A percentile compares a stretch with the other conserved stretches of the same genome.
Conservation (phyloP, 2,113 vertebrate species). For the Peucedramus taeniatus region DNA sequence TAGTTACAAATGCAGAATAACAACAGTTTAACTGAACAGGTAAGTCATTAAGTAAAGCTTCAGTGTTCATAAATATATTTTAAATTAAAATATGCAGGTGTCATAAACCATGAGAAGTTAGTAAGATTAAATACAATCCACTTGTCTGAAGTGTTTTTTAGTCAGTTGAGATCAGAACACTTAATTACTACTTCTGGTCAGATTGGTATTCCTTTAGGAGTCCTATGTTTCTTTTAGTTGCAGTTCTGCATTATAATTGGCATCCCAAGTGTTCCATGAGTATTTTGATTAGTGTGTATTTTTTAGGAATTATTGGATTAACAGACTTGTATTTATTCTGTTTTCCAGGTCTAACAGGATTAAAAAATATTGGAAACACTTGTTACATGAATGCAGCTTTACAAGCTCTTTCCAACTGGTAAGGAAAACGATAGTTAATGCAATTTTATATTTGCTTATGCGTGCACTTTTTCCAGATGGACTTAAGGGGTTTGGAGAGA, state of each 20-base stretch:
- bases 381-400: conserved; percentile 99
- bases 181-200: not conserved
- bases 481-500: not conserved
- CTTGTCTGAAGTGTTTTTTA: not conserved
- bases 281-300: not conserved
- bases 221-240: not conserved
- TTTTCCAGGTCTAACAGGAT: conserved; percentile 87
- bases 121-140: not conserved
- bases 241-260: not conserved
- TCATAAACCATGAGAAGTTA: not conserved
- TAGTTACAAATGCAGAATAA: not conserved
- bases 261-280: not conserved
- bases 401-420: conserved; percentile 98
- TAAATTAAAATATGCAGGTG: not conserved
- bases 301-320: not conserved
- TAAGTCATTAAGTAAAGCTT: not conserved
- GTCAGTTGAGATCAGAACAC: not conserved
- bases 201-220: not conserved
- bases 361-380: conserved; percentile 99
- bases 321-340: not conserved
- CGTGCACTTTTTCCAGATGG: not conserved
- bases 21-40: not conserved
- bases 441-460: not conserved
- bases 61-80: not conserved
- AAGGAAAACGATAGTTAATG: conserved; percentile 31